Conservation (phyloP, 1,140 invertebrate genomes). For the Apolygus lucorum region DNA sequence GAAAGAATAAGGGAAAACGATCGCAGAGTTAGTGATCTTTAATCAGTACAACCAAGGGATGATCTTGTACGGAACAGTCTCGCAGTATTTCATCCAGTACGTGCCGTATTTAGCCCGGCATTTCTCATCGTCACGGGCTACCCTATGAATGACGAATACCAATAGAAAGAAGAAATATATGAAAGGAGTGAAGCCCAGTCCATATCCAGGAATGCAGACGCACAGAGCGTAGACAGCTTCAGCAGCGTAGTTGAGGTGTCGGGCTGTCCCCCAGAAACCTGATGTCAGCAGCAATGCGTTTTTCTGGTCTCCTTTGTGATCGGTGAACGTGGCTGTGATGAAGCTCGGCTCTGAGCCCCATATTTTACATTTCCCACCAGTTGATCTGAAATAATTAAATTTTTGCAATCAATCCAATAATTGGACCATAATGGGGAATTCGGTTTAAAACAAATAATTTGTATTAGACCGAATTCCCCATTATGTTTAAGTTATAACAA, state of each 20-base stretch:
- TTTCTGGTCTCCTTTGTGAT: conserved; percentile 23
- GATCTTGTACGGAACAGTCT: conserved; percentile 45
- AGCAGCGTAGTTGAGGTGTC: conserved; percentile 53
- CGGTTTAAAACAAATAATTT: not conserved
- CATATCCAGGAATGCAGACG: conserved; percentile 44
- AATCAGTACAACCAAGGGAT: conserved; percentile 49
- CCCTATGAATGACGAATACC: conserved; percentile 46
- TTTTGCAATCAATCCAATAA: no score
- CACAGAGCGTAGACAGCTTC: conserved; percentile 45
- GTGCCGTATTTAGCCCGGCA: conserved; percentile 49
- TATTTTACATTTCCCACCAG: conserved; percentile 32
- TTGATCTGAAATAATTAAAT: conserved; percentile 26
- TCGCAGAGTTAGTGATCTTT: no score
- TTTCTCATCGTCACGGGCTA: conserved; percentile 49
- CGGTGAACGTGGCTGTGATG: not conserved
- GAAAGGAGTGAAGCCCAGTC: conserved; percentile 44
- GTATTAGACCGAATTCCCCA: no score
- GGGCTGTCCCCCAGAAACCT: conserved; percentile 50
- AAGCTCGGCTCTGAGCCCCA: conserved; percentile 43
- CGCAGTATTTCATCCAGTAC: conserved; percentile 48
- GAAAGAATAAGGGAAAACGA: no score
- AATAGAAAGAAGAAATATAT: conserved; percentile 45
- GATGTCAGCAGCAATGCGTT: conserved; percentile 42
- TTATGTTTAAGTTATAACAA: no score
- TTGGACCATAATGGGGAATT: no score